A percentile compares a stretch with the other conserved stretches of the same genome.
phyloP scores from a whole-genome alignment of 1,140 invertebrate species.

The Danaus melanippus region DNA sequence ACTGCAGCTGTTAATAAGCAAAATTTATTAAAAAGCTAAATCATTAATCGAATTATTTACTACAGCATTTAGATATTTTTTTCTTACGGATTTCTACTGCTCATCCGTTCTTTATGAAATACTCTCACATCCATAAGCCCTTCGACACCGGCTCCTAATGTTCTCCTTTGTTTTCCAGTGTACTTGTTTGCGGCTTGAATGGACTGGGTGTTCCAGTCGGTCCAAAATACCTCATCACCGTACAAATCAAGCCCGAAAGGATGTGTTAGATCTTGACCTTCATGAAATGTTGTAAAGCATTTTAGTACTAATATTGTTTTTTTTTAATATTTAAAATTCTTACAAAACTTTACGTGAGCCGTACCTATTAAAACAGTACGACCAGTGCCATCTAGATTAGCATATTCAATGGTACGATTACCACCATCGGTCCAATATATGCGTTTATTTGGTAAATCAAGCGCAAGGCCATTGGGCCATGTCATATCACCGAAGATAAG shows the following conservation, averaged over 20 bases:
- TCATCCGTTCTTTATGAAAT: constrained; percentile 80
- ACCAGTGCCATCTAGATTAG: constrained; percentile 84
- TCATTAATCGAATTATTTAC: neutral
- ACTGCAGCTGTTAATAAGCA: constrained; percentile 73
- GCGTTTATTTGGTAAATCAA: constrained; percentile 80
- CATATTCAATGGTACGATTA: constrained; percentile 85
- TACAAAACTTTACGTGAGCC: constrained; percentile 14
- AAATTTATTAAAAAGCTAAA: constrained; percentile 1
- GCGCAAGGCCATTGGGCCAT: constrained; percentile 86
- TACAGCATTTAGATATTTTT: constrained; percentile 6
- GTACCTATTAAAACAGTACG: constrained; percentile 79
- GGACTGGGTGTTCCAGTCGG: constrained; percentile 84
- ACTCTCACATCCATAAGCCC: constrained; percentile 89
- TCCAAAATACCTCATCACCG: constrained; percentile 90
- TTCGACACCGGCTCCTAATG: constrained; percentile 78
- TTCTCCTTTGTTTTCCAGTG: constrained; percentile 77
- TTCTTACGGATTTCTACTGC: constrained; percentile 57
- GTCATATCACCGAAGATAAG: constrained; percentile 81
- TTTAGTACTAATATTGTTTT: neutral
- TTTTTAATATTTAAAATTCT: neutral
- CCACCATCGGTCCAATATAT: constrained; percentile 89
- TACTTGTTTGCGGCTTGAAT: constrained; percentile 85
- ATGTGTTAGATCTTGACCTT: constrained; percentile 78
- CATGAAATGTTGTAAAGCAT: constrained; percentile 6
- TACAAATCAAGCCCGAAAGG: constrained; percentile 91